Evolutionary conservation across 2,113 vertebrate genomes (phyloP), one percentile per base, ranked within the genome.

Genomic region (Hirundichthys speculiger): DNA sequence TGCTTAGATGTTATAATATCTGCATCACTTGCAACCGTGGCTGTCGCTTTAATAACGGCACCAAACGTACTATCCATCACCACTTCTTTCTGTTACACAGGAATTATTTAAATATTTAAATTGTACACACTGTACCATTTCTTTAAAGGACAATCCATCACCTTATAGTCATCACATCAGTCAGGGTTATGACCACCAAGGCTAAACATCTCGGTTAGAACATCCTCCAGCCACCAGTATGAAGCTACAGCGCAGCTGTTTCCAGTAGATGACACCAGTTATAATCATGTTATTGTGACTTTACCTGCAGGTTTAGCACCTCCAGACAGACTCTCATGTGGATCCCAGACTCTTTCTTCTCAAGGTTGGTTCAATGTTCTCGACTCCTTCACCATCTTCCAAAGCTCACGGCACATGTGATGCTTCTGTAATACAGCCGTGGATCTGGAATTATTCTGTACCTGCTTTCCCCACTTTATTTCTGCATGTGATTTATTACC

Each of bases 311-410:
- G 77, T 99, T 99, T 90, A 97, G 97, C 92, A 99, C 98, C 64
- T 99, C 98, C 77, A 95, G 97, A 77, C 98, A 99, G 89, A 99
- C 98, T 46, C 93, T 99, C 19, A 98, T 95, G 93, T 99, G 98
- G 98, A 96, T 99, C 91, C 97, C 98, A 78, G 98, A 99, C 88
- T 99, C 97, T 5, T 99, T 99, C 92, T 99, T 99, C 92, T 99
- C 98, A 75, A 99, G 98, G 98, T 98, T 93, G 83, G 70, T 78
- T 8, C 2, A 41, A 63, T 46, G 38, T 30, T 57, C 8, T 48
- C 55, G 48, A 25, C 34, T 34, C 43, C 20, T 61, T n/a, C 30
- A 34, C 4, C 41, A 30, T 34, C 20, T 48, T 11, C 0, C 39
- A 39, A 52, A 67, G n/a, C 50, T 22, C 30, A 66, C 12, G 13